A percentile compares a stretch with the other conserved stretches of the same genome.
These are phyloP conservation scores for Unio pictorum DNA, from an alignment of 2,888 invertebrate species.

Conservation along the genomic window DNA sequence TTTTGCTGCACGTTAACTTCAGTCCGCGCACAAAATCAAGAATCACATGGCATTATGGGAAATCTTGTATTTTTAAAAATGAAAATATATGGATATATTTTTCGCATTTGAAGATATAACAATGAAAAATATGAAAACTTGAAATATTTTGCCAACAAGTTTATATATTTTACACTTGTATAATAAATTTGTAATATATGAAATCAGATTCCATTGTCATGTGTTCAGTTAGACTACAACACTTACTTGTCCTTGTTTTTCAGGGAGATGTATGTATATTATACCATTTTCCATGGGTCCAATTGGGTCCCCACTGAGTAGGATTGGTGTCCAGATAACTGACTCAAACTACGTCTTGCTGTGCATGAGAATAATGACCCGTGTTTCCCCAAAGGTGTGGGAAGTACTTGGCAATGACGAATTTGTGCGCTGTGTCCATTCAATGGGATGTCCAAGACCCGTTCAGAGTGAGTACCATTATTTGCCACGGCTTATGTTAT, in stretches of 20 bases:
- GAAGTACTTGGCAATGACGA: slow-evolving; percentile 75
- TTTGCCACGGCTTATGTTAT: neutral
- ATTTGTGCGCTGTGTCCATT: slow-evolving; percentile 93
- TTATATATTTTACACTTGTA: too few relatives aligned
- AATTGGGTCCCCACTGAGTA: slow-evolving; percentile 92
- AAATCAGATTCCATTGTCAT: neutral
- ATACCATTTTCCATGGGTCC: slow-evolving; percentile 98
- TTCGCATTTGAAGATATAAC: too few relatives aligned
- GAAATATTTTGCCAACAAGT: too few relatives aligned
- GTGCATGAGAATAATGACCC: slow-evolving; percentile 97
- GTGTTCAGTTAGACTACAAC: neutral
- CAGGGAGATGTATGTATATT: slow-evolving; percentile 94
- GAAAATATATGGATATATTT: too few relatives aligned
- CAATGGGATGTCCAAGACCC: slow-evolving; percentile 87
- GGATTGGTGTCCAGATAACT: slow-evolving; percentile 95
- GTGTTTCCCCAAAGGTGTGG: slow-evolving; percentile 82
- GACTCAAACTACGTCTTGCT: slow-evolving; percentile 97
- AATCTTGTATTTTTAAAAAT: too few relatives aligned
- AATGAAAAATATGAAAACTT: too few relatives aligned
- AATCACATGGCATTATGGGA: too few relatives aligned
- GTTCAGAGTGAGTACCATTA: slow-evolving; percentile 73
- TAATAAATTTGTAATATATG: too few relatives aligned
- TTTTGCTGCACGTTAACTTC: too few relatives aligned
- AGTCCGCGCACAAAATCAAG: too few relatives aligned
- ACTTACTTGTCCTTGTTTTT: slow-evolving; percentile 1